Conservation (phyloP, 2,888 invertebrate species). For the Muschampia staudingeri region DNA sequence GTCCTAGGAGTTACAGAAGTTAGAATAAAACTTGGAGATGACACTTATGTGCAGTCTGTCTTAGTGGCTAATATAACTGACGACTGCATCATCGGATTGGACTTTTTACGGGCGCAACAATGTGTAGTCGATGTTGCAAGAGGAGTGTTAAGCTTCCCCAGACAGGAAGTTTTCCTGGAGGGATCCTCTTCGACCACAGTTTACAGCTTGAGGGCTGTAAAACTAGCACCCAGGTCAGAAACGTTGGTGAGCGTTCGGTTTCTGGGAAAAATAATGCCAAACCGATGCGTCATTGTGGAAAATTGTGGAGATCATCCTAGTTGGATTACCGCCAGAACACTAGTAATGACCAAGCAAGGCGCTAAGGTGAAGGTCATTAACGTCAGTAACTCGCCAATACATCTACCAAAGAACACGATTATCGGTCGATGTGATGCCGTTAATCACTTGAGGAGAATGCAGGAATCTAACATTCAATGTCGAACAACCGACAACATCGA, state of each 20-base stretch:
- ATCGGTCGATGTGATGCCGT: too few species aligned
- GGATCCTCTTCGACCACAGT: too few species aligned
- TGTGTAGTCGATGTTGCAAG: not conserved
- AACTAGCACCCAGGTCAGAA: not conserved
- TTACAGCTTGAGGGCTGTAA: conserved; percentile 4
- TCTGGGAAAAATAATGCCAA: not conserved
- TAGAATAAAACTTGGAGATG: not conserved
- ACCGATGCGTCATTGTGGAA: conserved; percentile 5
- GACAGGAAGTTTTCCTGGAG: not conserved
- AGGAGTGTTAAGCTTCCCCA: not conserved
- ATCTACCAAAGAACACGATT: too few species aligned
- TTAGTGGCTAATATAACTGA: not conserved
- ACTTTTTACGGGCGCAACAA: conserved; percentile 8
- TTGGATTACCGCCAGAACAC: not conserved
- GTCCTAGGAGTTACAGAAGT: not conserved
- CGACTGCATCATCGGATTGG: not conserved
- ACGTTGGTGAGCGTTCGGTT: not conserved
- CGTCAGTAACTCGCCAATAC: not conserved
- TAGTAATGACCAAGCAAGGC: not conserved
- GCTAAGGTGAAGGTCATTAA: conserved; percentile 2
- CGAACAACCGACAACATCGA: too few species aligned
- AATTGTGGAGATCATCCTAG: not conserved
- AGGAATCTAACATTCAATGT: too few species aligned
- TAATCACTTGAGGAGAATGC: too few species aligned
- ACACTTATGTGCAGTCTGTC: not conserved